Conservation (phyloP, 2,113 vertebrate species). For the Urocynchramus pylzowi region DNA sequence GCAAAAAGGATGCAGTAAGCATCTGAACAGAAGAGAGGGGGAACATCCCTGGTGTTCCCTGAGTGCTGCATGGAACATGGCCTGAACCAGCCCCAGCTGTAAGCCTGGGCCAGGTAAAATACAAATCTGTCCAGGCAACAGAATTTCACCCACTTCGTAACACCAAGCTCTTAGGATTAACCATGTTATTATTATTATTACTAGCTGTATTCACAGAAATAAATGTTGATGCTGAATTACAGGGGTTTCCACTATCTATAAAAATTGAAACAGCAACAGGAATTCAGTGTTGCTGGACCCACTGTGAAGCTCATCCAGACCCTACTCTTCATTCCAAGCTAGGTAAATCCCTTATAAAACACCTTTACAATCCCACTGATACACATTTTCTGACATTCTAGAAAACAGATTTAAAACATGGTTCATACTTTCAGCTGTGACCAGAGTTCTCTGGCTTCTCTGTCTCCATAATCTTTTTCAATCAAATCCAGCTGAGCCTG, state of each 20-base stretch:
- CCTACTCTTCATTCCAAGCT: not conserved
- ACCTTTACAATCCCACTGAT: not conserved
- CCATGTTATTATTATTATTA: not conserved
- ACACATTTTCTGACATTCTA: not conserved
- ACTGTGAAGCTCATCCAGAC: not conserved
- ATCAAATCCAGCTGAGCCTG: conserved; percentile 81
- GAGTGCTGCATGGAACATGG: not conserved
- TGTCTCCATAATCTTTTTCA: conserved; percentile 86
- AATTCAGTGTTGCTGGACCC: not conserved
- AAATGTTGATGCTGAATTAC: not conserved
- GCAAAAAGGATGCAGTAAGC: not conserved
- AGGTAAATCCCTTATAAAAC: not conserved
- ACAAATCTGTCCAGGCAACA: not conserved
- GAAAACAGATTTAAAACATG: not conserved
- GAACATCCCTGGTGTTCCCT: not conserved
- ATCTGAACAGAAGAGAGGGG: not conserved
- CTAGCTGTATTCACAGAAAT: not conserved
- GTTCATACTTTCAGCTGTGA: conserved; percentile 81
- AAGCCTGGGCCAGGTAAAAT: not conserved
- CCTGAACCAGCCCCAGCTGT: not conserved
- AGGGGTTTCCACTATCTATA: not conserved
- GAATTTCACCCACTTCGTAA: not conserved
- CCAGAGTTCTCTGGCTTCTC: conserved; percentile 84
- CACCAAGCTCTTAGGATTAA: not conserved
- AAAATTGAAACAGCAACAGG: not conserved